Percentiles rank a stretch among this genome's conserved stretches.
These are phyloP conservation scores for Polyommatus iphigenia DNA, from an alignment of 2,888 invertebrate species.

Conservation along the genomic window DNA sequence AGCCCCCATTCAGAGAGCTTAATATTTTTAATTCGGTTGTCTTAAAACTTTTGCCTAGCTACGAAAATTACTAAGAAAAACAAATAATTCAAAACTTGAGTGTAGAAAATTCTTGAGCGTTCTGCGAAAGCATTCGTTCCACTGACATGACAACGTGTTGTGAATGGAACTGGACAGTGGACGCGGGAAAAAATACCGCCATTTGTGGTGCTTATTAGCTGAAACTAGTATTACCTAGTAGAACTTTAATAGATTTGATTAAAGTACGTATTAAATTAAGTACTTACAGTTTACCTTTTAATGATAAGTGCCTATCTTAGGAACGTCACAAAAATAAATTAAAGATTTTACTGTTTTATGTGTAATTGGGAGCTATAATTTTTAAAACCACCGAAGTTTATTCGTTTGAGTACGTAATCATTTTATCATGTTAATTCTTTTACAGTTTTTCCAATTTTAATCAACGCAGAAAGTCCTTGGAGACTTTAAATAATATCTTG, in stretches of 20 bases:
- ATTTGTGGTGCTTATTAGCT: background rate
- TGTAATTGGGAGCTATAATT: too few relatives aligned
- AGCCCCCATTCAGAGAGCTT: too few relatives aligned
- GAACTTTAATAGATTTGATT: background rate
- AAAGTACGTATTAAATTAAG: background rate
- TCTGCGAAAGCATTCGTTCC: constrained; percentile 23
- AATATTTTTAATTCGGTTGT: too few relatives aligned
- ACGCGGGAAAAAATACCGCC: background rate
- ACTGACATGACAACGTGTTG: constrained; percentile 19
- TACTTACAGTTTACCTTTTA: background rate
- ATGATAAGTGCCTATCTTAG: background rate
- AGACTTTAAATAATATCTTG: too few relatives aligned
- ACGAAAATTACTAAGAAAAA: background rate
- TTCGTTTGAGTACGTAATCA: too few relatives aligned
- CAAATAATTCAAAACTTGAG: background rate
- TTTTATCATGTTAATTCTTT: too few relatives aligned
- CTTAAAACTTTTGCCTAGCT: background rate
- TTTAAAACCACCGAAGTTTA: too few relatives aligned
- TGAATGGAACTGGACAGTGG: constrained; percentile 26
- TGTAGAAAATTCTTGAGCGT: constrained; percentile 19
- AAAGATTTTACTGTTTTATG: too few relatives aligned
- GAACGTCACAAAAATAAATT: background rate
- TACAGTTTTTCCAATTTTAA: too few relatives aligned
- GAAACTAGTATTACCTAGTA: background rate
- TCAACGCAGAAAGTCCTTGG: too few relatives aligned